Evolutionary conservation across 1,140 invertebrate species (phyloP), one percentile per base, ranked within the genome.

Genomic region (Telenomus remus): DNA sequence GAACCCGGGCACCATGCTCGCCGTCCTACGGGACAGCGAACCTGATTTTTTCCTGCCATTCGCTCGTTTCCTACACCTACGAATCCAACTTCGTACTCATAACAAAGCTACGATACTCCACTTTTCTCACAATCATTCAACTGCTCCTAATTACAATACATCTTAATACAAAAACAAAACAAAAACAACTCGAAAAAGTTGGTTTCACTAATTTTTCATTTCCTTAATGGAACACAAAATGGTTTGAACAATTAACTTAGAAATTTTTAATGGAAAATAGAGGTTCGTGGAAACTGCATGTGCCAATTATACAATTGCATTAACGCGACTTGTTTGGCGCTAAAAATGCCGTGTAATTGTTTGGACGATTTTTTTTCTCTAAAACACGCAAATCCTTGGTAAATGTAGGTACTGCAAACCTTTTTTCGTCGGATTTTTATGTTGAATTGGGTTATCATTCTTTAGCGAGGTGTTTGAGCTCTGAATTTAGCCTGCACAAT

Each of bases 1-100:
- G 64, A 84, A 86, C 75, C 86, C 84, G 43, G 83, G 79, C 72
- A 85, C 83, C 79, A 86, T 82, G 74, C 77, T 86, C 61, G 82
- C 82, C 80, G 85, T 85, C 81, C 86, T 87, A 79, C 80, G 80
- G 71, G 83, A 84, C 80, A 83, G 77, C 83, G 85, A 83, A 82
- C 79, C 82, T 83, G 82, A 82, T 81, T 88, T 88, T 83, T 87
- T 87, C 81, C 85, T 84, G 74, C 86, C 85, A 84, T 86, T 87
- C 76, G 85, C 79, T 82, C 85, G 85, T 80, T 86, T 84, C 75
- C 83, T 87, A 84, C 83, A 85, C 82, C 82, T 84, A 84, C 74
- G 78, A 82, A 82, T 76, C 79, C 79, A 82, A 85, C 83, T 84
- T 79, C 72, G 69, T 78, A 81, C 66, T 82, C 76, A 80, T 83